Conservation (phyloP, 2,113 vertebrate species). For the Pogona vitticeps region DNA sequence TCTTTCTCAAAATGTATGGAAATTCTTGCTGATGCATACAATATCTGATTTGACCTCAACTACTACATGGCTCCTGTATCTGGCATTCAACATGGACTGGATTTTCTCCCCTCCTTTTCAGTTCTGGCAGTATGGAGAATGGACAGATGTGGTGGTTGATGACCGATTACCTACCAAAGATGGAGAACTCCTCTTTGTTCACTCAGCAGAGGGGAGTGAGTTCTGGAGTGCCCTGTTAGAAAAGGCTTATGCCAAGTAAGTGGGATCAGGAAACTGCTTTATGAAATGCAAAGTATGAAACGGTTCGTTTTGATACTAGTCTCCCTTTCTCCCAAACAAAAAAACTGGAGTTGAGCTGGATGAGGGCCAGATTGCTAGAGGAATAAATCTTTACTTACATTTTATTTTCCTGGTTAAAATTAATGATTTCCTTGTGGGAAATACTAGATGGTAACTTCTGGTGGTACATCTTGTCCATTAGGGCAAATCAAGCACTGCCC, state of each 20-base stretch:
- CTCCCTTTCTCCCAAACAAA: background rate
- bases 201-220: conserved; percentile 85
- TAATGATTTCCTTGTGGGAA: background rate
- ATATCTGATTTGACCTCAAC: background rate
- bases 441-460: background rate
- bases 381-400: background rate
- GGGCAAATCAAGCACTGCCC: too few relatives aligned
- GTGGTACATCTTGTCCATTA: too few relatives aligned
- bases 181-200: conserved; percentile 88
- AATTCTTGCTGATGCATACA: background rate
- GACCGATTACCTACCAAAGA: conserved; percentile 90
- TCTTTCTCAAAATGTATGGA: background rate
- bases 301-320: background rate
- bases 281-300: background rate
- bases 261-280: background rate
- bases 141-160: conserved; percentile 94
- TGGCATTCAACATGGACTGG: background rate
- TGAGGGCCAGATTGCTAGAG: background rate
- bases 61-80: background rate
- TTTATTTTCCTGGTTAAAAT: background rate
- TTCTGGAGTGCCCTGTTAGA: conserved; percentile 96
- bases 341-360: background rate
- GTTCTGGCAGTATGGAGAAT: conserved; percentile 97
- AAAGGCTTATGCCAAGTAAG: conserved; percentile 96
- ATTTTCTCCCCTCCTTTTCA: conserved; percentile 53